Conservation (phyloP, 1,140 invertebrate species). For the Anadara kagoshimensis region DNA sequence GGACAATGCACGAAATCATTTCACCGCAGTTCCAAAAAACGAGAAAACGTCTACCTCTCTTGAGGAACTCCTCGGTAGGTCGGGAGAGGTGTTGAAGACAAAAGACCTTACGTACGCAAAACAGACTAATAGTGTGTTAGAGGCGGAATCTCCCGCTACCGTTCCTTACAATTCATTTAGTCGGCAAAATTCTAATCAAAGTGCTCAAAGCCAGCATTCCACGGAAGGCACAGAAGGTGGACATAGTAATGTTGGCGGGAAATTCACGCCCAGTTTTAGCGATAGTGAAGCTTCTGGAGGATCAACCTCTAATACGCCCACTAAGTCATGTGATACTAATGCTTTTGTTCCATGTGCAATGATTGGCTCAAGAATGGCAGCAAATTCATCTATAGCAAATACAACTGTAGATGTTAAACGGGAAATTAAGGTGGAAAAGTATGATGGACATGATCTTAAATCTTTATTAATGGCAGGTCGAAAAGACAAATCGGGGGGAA, state of each 20-base stretch:
- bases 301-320: background rate
- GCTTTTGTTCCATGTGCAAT: slow-evolving; percentile 19
- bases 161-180: slow-evolving; percentile 19
- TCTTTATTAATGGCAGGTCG: slow-evolving; percentile 25
- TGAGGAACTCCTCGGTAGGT: slow-evolving; percentile 66
- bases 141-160: slow-evolving; percentile 13
- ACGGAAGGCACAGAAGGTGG: background rate
- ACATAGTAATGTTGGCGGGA: slow-evolving; percentile 5
- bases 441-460: slow-evolving; percentile 13
- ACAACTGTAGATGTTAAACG: slow-evolving; percentile 3
- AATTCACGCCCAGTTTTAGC: slow-evolving; percentile 18
- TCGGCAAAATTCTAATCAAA: slow-evolving; percentile 37
- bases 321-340: slow-evolving; percentile 23
- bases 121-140: slow-evolving; percentile 7
- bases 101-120: slow-evolving; percentile 44
- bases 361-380: slow-evolving; percentile 10
- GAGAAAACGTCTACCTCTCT: slow-evolving; percentile 69
- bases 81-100: slow-evolving; percentile 60
- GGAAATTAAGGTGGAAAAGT: slow-evolving; percentile 13
- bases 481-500: slow-evolving; percentile 8
- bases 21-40: slow-evolving; percentile 63
- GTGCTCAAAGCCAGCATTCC: slow-evolving; percentile 26
- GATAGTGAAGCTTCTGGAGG: slow-evolving; percentile 31
- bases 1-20: slow-evolving; percentile 28
- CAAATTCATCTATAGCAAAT: slow-evolving; percentile 7